Evolutionary conservation across 2,888 invertebrate species (phyloP).

Genomic region (Athalia cordata): DNA sequence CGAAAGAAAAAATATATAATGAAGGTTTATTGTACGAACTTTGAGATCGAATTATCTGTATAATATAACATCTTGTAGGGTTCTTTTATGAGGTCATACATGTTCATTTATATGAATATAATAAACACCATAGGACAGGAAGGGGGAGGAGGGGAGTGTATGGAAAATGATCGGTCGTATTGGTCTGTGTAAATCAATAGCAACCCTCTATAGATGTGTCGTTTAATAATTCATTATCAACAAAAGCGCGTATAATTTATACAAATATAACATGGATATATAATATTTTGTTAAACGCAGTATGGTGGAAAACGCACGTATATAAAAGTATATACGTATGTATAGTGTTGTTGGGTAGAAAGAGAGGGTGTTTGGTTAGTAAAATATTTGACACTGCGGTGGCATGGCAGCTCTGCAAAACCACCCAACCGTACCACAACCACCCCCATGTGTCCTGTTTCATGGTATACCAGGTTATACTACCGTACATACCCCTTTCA

Average conservation of each 20-base stretch:
- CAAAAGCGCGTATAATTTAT: not conserved
- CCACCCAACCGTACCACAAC: not conserved
- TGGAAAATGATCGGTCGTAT: not conserved
- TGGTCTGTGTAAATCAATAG: constrained; percentile 21
- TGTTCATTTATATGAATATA: too few species aligned
- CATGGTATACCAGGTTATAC: not conserved
- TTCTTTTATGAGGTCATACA: too few species aligned
- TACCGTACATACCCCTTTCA: not conserved
- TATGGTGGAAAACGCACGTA: too few species aligned
- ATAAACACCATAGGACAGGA: not conserved
- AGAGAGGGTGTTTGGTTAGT: not conserved
- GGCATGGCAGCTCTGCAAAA: not conserved
- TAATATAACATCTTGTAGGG: too few species aligned
- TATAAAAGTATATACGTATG: not conserved
- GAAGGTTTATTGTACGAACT: too few species aligned
- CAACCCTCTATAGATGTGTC: not conserved
- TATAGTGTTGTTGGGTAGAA: not conserved
- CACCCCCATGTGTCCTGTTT: not conserved
- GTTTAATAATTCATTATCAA: constrained; percentile 21
- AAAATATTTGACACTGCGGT: constrained; percentile 30
- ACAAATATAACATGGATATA: too few species aligned
- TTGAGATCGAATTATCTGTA: too few species aligned
- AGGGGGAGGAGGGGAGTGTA: not conserved
- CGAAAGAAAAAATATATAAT: too few species aligned
- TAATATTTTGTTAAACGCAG: too few species aligned